Conservation (phyloP, 2,113 vertebrate species). For the Arizona elegans region DNA sequence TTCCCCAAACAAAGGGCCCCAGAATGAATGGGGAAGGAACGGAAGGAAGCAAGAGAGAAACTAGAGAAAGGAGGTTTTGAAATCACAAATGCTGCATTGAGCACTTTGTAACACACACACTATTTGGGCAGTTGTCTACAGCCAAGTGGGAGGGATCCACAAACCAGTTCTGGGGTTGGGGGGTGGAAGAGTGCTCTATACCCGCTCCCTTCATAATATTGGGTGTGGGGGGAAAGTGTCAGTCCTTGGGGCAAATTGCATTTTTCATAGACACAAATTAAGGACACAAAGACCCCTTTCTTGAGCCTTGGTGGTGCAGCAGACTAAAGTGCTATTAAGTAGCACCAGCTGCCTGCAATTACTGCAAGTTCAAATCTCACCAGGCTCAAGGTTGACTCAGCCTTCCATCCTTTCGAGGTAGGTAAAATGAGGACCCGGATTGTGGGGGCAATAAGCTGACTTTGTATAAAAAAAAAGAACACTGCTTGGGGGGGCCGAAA, state of each 20-base stretch:
- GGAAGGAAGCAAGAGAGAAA: not conserved
- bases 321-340: too few species aligned
- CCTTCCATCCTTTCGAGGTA: too few species aligned
- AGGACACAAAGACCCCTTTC: not conserved
- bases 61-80: not conserved
- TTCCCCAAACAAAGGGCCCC: not conserved
- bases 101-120: not conserved
- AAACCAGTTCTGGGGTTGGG: not conserved
- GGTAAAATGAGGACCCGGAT: too few species aligned
- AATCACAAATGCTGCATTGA: not conserved
- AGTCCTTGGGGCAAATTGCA: not conserved
- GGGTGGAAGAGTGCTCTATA: too few species aligned
- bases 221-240: not conserved
- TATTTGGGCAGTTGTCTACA: not conserved
- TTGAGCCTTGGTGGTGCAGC: not conserved
- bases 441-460: too few species aligned
- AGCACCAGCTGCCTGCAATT: too few species aligned
- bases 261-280: not conserved
- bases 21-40: not conserved
- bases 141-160: not conserved
- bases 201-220: not conserved
- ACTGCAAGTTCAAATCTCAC: too few species aligned
- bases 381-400: too few species aligned
- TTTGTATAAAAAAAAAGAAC: too few species aligned
- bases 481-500: too few species aligned